A percentile compares a stretch with the other conserved stretches of the same genome.
Conservation (phyloP, 2,113 vertebrate species). For the Kryptolebias marmoratus region DNA sequence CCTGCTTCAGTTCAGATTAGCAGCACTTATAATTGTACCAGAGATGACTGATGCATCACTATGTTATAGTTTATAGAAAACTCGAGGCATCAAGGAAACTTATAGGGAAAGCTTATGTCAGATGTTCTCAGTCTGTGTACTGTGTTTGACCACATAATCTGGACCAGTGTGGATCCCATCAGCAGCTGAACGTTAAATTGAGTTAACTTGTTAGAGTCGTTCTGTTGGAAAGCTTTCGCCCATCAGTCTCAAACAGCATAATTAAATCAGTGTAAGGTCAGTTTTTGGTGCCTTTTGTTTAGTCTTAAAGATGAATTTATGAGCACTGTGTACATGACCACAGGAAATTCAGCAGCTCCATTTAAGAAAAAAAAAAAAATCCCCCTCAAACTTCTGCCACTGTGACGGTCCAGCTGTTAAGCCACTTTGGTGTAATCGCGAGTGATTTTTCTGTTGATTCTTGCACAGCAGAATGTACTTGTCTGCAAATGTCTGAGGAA, state of each 20-base stretch:
- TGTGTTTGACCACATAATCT: slow-evolving; percentile 57
- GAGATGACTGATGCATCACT: too few relatives aligned
- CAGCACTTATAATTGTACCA: not conserved
- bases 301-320: not conserved
- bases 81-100: not conserved
- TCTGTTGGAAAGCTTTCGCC: slow-evolving; percentile 9
- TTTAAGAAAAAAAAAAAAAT: not conserved
- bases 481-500: not conserved
- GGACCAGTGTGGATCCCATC: slow-evolving; percentile 52
- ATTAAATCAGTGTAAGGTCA: not conserved
- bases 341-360: not conserved
- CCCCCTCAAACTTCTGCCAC: not conserved
- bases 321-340: not conserved
- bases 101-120: not conserved
- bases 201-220: slow-evolving; percentile 56
- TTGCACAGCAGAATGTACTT: not conserved
- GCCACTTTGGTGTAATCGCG: not conserved
- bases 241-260: slow-evolving; percentile 10
- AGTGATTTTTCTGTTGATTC: not conserved
- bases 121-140: slow-evolving; percentile 9
- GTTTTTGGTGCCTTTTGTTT: not conserved
- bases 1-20: not conserved
- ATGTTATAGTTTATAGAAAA: not conserved
- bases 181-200: slow-evolving; percentile 60
- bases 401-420: not conserved